Evolutionary conservation across 2,797 vertebrate genomes (phyloP).

Genomic region (Sylvia borin): DNA sequence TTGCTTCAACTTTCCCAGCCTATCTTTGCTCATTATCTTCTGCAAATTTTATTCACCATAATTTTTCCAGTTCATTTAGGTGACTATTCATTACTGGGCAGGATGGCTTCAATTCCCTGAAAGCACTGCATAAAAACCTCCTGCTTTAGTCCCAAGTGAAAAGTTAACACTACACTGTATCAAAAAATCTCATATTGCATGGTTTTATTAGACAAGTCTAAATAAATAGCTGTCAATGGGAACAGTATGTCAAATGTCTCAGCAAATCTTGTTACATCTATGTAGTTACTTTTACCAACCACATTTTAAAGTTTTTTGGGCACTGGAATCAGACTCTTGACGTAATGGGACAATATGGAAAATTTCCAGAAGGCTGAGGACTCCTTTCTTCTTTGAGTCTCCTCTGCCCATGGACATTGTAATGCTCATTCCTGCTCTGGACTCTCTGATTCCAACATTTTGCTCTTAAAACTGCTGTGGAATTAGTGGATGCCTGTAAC

Average conservation of each 20-base stretch:
- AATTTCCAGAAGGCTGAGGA: not conserved
- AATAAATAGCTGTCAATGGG: not conserved
- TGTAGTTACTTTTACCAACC: not conserved
- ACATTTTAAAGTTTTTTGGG: not conserved
- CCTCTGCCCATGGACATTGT: not conserved
- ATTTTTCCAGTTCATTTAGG: not conserved
- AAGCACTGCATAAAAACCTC: not conserved
- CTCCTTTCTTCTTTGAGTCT: not conserved
- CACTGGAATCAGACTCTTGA: not conserved
- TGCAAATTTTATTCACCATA: not conserved
- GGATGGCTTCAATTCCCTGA: not conserved
- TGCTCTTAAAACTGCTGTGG: not conserved
- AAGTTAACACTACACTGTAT: not conserved
- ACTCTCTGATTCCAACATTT: not conserved
- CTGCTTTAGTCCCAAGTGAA: not conserved
- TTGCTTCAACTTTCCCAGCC: not conserved
- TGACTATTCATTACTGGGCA: not conserved
- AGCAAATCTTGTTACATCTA: not conserved
- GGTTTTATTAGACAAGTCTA: not conserved
- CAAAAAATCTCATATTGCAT: not conserved
- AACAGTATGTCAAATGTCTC: not conserved
- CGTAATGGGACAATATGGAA: not conserved
- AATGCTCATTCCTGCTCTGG: not conserved
- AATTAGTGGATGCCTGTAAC: not conserved
- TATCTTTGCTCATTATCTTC: not conserved